Conservation (phyloP, 1,140 invertebrate species). For the Brachionus manjavacas region DNA sequence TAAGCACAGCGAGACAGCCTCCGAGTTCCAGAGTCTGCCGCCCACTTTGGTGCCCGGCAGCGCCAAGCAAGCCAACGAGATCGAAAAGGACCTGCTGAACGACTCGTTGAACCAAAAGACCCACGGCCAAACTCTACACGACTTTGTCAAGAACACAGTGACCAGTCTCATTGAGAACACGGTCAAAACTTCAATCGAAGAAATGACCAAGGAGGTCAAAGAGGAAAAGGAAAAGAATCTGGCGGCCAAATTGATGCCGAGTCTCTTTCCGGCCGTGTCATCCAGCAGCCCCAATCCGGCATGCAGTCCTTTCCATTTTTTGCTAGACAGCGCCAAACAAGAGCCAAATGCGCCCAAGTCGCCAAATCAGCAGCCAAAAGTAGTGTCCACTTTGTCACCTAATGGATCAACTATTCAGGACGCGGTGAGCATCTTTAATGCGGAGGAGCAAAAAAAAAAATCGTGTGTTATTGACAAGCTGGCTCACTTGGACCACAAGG, state of each 20-base stretch:
- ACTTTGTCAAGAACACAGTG: conserved; percentile 4
- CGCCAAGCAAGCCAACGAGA: neutral
- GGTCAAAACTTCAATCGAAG: conserved; percentile 13
- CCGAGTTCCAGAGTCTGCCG: conserved; percentile 18
- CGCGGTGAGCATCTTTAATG: neutral
- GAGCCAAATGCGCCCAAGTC: neutral
- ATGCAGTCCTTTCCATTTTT: neutral
- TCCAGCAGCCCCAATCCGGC: conserved; percentile 21
- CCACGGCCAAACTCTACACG: neutral
- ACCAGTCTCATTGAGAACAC: conserved; percentile 4
- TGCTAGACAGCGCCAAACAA: neutral
- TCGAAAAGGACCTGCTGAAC: neutral
- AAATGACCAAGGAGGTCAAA: conserved; percentile 4
- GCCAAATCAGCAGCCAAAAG: neutral
- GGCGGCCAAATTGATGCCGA: conserved; percentile 8
- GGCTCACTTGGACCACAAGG: conserved; percentile 11
- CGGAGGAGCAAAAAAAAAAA: neutral
- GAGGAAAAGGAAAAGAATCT: conserved; percentile 18
- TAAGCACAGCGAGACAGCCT: neutral
- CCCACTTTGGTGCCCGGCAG: neutral
- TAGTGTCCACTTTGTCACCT: neutral
- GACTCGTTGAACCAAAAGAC: neutral
- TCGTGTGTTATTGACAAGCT: conserved; percentile 1
- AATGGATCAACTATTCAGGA: conserved; percentile 16
- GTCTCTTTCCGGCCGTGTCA: conserved; percentile 1